These are phyloP conservation scores for Drosophila sp. DNA, from an alignment of 1,140 invertebrate genomes.

Conservation along the genomic window DNA sequence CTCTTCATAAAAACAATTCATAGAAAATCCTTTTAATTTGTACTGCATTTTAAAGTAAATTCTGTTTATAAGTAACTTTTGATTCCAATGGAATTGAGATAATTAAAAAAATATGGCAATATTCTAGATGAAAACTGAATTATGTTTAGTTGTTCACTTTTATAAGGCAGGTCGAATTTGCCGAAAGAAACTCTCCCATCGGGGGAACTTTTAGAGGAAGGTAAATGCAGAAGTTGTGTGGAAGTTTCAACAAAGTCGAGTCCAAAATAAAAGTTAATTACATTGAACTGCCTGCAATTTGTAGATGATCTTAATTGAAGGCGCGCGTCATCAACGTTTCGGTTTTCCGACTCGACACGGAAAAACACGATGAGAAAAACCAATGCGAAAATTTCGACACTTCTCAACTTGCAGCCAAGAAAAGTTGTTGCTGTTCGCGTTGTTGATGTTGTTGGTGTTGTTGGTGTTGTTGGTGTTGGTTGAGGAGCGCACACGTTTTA, in stretches of 20 bases:
- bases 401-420: slow-evolving; percentile 22
- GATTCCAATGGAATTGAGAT: too few species aligned
- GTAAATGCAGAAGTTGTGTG: background rate
- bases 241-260: slow-evolving; percentile 4
- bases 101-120: too few species aligned
- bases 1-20: too few species aligned
- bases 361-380: slow-evolving; percentile 45
- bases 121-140: too few species aligned
- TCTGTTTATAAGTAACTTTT: too few species aligned
- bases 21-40: too few species aligned
- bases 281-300: slow-evolving; percentile 64
- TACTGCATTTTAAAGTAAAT: too few species aligned
- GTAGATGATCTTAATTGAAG: slow-evolving; percentile 80
- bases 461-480: slow-evolving; percentile 25
- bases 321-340: slow-evolving; percentile 51
- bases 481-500: slow-evolving; percentile 65
- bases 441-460: slow-evolving; percentile 16
- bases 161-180: too few species aligned
- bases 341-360: background rate
- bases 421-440: slow-evolving; percentile 19
- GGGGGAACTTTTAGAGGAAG: too few species aligned
- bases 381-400: slow-evolving; percentile 65
- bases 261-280: slow-evolving; percentile 65
- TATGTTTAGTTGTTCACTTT: too few species aligned
- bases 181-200: too few species aligned